phyloP scores from a whole-genome alignment of 2,888 invertebrate genomes.

The Atethmia centrago region DNA sequence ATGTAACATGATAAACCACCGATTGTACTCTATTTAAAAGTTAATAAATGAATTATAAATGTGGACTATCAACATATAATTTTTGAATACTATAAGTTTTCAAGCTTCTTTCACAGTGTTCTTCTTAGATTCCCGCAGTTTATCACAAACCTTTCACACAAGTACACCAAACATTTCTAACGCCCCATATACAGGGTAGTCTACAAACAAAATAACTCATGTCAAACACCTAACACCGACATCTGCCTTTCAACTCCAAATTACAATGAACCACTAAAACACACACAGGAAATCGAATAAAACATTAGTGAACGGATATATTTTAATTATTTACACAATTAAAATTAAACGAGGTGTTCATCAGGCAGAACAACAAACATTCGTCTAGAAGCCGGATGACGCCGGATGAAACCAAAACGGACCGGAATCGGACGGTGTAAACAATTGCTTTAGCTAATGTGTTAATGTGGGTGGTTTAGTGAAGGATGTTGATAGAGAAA shows the following conservation, averaged over 20 bases:
- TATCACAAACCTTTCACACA: neutral
- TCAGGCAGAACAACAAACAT: conserved; percentile 52
- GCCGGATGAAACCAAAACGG: conserved; percentile 35
- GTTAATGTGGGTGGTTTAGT: conserved; percentile 26
- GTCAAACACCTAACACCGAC: neutral
- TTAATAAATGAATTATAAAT: too few species aligned
- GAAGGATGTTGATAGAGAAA: neutral
- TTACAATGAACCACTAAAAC: conserved; percentile 40
- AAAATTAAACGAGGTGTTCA: conserved; percentile 27
- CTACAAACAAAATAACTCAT: conserved; percentile 19
- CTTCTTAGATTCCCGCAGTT: neutral
- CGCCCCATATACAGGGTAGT: conserved; percentile 16
- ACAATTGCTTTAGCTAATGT: conserved; percentile 51
- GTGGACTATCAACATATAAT: neutral
- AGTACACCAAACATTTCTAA: neutral
- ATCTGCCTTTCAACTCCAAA: conserved; percentile 38
- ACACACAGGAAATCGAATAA: conserved; percentile 50
- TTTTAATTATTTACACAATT: conserved; percentile 59
- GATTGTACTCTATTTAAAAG: too few species aligned
- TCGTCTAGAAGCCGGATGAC: conserved; percentile 23
- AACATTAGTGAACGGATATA: conserved; percentile 49
- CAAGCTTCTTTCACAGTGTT: neutral
- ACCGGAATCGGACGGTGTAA: conserved; percentile 36
- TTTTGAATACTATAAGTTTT: neutral
- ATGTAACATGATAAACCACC: too few species aligned